Percentiles rank a stretch among this genome's conserved stretches.
These are phyloP conservation scores for Drosophila biarmipes DNA, from an alignment of 1,140 invertebrate genomes.

Conservation along the genomic window DNA sequence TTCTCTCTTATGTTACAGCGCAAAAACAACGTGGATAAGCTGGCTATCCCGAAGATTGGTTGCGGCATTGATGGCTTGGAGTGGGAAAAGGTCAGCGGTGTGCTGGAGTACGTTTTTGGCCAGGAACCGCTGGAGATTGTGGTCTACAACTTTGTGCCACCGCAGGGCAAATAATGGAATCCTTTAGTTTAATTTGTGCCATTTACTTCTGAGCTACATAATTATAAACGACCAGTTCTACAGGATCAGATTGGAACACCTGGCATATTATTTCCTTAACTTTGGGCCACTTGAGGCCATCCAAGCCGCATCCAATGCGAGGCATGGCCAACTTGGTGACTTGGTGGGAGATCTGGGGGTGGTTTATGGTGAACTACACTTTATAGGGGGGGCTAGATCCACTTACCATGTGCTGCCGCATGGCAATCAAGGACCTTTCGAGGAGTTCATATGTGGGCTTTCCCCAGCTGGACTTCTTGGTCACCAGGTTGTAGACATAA, in stretches of 20 bases:
- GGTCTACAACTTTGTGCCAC: conserved; percentile 85
- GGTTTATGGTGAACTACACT: background rate
- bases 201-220: conserved; percentile 55
- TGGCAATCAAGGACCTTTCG: conserved; percentile 77
- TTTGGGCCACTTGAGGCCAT: conserved; percentile 86
- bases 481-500: conserved; percentile 87
- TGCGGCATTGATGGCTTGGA: conserved; percentile 88
- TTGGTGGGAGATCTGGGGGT: conserved; percentile 70
- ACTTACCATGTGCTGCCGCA: conserved; percentile 84
- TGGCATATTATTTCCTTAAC: conserved; percentile 85
- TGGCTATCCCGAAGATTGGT: conserved; percentile 88
- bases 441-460: conserved; percentile 85
- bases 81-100: conserved; percentile 86
- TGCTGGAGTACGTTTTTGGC: conserved; percentile 86
- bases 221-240: conserved; percentile 85
- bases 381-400: background rate
- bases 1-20: conserved; percentile 56
- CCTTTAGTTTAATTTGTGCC: background rate
- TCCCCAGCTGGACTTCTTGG: conserved; percentile 84
- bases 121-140: conserved; percentile 85
- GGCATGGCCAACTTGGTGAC: conserved; percentile 87
- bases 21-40: conserved; percentile 84
- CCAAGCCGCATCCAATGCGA: conserved; percentile 88
- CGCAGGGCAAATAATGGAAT: conserved; percentile 28
- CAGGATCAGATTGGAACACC: conserved; percentile 84